phyloP scores from a whole-genome alignment of 1,140 invertebrate species.

The Penaeus chinensis region DNA sequence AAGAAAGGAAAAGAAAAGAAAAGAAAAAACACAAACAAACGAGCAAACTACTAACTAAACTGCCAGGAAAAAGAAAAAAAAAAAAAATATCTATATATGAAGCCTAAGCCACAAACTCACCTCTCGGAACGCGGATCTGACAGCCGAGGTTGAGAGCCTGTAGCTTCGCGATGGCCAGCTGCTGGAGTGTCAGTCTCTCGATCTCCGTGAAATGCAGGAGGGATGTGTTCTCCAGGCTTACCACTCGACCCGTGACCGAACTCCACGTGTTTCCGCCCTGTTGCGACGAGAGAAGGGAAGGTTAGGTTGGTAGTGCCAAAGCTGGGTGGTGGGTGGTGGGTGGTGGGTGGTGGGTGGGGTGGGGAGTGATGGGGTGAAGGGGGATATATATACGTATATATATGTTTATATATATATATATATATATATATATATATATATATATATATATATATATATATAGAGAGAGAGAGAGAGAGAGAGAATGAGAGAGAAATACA shows the following conservation, averaged over 20 bases:
- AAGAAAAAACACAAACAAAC: neutral
- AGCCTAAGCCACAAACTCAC: conserved; percentile 67
- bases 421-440: too few relatives aligned
- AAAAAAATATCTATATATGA: neutral
- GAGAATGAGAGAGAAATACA: too few relatives aligned
- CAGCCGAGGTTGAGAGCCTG: conserved; percentile 88
- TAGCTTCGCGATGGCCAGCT: conserved; percentile 86
- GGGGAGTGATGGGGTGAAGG: too few relatives aligned
- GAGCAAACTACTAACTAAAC: neutral
- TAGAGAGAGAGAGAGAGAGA: too few relatives aligned
- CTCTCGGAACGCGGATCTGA: conserved; percentile 77
- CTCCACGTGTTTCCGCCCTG: conserved; percentile 88
- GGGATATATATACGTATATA: too few relatives aligned
- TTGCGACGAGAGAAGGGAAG: conserved; percentile 41
- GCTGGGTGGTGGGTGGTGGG: too few relatives aligned
- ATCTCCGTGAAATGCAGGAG: conserved; percentile 82
- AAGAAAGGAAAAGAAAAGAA: neutral
- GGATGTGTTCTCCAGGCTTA: conserved; percentile 78
- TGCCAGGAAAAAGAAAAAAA: neutral
- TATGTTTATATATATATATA: too few relatives aligned
- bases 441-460: too few relatives aligned
- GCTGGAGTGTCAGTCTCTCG: conserved; percentile 83
- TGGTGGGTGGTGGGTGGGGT: too few relatives aligned
- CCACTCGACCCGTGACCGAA: conserved; percentile 79
- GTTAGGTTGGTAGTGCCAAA: neutral